Conservation (phyloP, 1,140 invertebrate species). For the Neuroterus valhalla region DNA sequence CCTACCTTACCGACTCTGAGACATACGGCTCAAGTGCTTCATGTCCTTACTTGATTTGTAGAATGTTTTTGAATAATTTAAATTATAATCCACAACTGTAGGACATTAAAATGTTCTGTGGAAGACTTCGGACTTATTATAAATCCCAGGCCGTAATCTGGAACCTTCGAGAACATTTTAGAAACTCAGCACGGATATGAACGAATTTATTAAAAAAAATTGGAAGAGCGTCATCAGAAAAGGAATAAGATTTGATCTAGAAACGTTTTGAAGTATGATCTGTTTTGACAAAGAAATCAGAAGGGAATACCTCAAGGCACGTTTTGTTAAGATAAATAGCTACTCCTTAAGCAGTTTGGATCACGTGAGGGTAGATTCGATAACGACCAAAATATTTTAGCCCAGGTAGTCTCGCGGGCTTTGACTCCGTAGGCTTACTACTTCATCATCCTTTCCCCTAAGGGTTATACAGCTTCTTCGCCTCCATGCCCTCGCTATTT, state of each 20-base stretch:
- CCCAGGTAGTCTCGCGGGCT: slow-evolving; percentile 56
- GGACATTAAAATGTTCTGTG: too few relatives aligned
- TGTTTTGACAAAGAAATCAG: neutral
- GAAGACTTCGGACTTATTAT: too few relatives aligned
- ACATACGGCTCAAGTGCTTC: too few relatives aligned
- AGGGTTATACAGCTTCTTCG: slow-evolving; percentile 5
- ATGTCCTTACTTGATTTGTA: too few relatives aligned
- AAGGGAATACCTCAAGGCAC: neutral
- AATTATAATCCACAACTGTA: too few relatives aligned
- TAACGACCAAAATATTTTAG: slow-evolving; percentile 62
- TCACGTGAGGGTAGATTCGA: slow-evolving; percentile 46
- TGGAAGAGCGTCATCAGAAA: neutral
- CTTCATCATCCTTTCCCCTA: slow-evolving; percentile 55
- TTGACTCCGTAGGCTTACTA: slow-evolving; percentile 37
- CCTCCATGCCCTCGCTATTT: slow-evolving; percentile 20
- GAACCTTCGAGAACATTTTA: too few relatives aligned
- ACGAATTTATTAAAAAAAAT: neutral
- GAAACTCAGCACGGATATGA: too few relatives aligned
- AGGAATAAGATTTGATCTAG: neutral
- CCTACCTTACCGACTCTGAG: too few relatives aligned
- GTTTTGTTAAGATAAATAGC: slow-evolving; percentile 41
- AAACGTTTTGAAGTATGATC: neutral
- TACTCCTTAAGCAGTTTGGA: slow-evolving; percentile 42
- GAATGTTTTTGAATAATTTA: too few relatives aligned
- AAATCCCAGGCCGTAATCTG: too few relatives aligned